Percentiles rank a stretch among this genome's conserved stretches.
These are phyloP conservation scores for Epizoanthus ramosus DNA, from an alignment of 92 coral and sea anemone genomes.

Conservation along the genomic window DNA sequence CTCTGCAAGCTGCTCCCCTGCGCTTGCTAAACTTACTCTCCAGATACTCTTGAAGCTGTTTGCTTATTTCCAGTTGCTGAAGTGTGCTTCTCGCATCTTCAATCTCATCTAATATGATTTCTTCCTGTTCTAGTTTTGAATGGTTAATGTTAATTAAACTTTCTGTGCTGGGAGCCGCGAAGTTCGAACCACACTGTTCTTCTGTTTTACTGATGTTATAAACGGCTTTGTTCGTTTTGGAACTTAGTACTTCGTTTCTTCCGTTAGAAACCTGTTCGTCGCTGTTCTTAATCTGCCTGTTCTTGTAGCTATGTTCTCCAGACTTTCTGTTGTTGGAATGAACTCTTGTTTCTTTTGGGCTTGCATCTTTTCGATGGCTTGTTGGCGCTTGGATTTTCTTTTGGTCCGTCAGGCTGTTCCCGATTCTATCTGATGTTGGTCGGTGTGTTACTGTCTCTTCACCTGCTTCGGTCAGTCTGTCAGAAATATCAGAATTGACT, in stretches of 20 bases:
- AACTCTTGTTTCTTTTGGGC: neutral
- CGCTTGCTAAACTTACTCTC: slow-evolving; percentile 45
- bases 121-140: slow-evolving; percentile 35
- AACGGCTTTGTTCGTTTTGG: neutral
- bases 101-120: slow-evolving; percentile 6
- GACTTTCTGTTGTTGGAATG: neutral
- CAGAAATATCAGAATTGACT: neutral
- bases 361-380: neutral
- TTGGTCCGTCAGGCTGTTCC: neutral
- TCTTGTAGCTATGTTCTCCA: neutral
- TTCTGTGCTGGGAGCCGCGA: neutral
- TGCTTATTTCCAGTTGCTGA: slow-evolving; percentile 52
- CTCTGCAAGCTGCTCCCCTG: slow-evolving; percentile 68
- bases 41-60: slow-evolving; percentile 56
- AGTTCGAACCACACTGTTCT: neutral
- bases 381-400: neutral
- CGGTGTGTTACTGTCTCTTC: neutral
- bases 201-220: neutral
- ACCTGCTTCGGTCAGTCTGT: neutral
- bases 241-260: neutral
- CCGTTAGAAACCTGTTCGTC: neutral
- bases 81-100: slow-evolving; percentile 38
- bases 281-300: neutral
- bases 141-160: neutral
- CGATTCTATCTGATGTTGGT: too few species aligned